Evolutionary conservation across 1,140 invertebrate species (phyloP).

Genomic region (Atta cephalotes): DNA sequence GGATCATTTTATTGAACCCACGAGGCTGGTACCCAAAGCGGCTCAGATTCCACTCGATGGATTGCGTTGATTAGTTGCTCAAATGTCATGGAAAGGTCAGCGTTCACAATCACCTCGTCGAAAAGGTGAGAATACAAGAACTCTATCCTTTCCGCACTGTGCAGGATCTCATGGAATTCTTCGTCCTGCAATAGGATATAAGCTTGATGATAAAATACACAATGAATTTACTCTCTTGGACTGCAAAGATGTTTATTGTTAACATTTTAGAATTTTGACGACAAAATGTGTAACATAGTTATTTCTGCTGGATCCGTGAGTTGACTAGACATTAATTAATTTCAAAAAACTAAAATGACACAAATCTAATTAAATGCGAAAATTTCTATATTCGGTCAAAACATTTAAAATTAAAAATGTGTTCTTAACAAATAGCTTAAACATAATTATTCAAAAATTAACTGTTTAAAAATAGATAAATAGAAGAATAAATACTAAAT

Average conservation of each 20-base stretch:
- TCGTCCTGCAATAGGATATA: conserved; percentile 91
- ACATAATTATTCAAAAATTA: too few species aligned
- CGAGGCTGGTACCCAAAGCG: conserved; percentile 97
- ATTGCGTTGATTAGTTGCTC: conserved; percentile 94
- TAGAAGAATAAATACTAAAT: background rate
- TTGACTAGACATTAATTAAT: too few species aligned
- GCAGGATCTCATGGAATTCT: conserved; percentile 96
- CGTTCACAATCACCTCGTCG: conserved; percentile 97
- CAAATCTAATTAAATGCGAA: too few species aligned
- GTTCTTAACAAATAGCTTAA: too few species aligned
- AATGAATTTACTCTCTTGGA: background rate
- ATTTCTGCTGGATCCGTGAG: too few species aligned
- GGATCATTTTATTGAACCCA: conserved; percentile 93
- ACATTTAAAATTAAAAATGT: too few species aligned
- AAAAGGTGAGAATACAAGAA: conserved; percentile 98
- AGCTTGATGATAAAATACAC: background rate
- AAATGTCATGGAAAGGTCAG: conserved; percentile 94
- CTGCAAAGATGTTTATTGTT: background rate
- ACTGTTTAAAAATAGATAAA: background rate
- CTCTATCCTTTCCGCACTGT: conserved; percentile 95
- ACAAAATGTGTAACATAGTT: too few species aligned
- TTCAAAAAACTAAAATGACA: too few species aligned
- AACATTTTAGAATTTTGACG: too few species aligned
- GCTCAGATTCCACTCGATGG: conserved; percentile 95
- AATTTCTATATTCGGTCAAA: too few species aligned